Percentiles rank a stretch among this genome's conserved stretches.
phyloP scores from a whole-genome alignment of 2,797 vertebrate genomes.

The Choloepus didactylus region DNA sequence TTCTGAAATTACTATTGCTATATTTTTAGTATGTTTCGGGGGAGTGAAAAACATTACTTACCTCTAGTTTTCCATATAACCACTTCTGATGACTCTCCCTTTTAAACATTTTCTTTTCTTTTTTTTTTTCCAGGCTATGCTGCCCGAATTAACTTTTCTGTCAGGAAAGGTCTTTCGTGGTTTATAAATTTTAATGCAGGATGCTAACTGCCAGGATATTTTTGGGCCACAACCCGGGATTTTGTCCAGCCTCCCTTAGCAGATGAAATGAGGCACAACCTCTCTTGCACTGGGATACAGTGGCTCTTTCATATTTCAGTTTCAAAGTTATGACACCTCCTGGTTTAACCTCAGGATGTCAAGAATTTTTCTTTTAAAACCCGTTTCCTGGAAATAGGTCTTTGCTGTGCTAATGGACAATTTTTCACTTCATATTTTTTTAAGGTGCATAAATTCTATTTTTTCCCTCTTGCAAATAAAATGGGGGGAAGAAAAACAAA shows the following conservation, averaged over 20 bases:
- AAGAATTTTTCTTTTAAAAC: constrained; percentile 89
- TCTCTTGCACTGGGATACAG: constrained; percentile 89
- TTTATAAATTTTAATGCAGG: constrained; percentile 91
- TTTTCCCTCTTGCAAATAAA: constrained; percentile 75
- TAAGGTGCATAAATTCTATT: constrained; percentile 81
- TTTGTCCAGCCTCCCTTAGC: constrained; percentile 86
- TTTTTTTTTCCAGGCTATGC: constrained; percentile 83
- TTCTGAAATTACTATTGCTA: constrained; percentile 84
- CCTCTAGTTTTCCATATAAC: constrained; percentile 89
- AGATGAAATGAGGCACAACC: constrained; percentile 87
- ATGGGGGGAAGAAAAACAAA: not conserved
- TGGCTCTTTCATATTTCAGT: constrained; percentile 87
- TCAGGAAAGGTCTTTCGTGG: constrained; percentile 89
- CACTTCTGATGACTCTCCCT: constrained; percentile 88
- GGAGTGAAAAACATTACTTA: constrained; percentile 85
- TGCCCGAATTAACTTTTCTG: constrained; percentile 89
- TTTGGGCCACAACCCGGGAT: constrained; percentile 88
- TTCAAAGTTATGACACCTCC: constrained; percentile 89
- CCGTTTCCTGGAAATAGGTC: constrained; percentile 89
- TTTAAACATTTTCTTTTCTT: constrained; percentile 82
- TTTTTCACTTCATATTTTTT: constrained; percentile 88
- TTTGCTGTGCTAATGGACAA: constrained; percentile 87
- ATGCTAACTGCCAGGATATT: constrained; percentile 88
- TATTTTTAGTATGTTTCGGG: constrained; percentile 87
- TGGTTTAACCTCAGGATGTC: constrained; percentile 86